A percentile compares a stretch with the other conserved stretches of the same genome.
Conservation (phyloP, 64 coral and sea anemone genomes). For the Stichodactyla mertensii region DNA sequence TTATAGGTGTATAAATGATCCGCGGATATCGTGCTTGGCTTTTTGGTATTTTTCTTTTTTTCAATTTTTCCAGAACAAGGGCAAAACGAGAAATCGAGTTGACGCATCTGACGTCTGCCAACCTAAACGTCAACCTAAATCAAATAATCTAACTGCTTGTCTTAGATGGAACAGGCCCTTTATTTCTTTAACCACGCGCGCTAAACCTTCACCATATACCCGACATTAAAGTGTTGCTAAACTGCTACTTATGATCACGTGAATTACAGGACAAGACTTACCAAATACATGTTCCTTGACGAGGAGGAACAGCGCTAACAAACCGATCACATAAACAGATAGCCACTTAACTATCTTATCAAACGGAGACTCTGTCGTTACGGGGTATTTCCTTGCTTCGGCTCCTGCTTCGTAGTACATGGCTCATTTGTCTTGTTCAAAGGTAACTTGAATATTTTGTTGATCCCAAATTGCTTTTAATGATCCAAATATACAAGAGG, state of each 20-base stretch:
- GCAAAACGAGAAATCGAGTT: too few relatives aligned
- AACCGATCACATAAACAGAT: constrained; percentile 34
- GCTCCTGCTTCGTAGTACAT: neutral
- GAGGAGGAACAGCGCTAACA: constrained; percentile 37
- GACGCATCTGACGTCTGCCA: too few relatives aligned
- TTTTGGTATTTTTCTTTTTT: too few relatives aligned
- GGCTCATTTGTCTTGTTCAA: neutral
- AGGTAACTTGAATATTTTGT: neutral
- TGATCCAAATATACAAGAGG: neutral
- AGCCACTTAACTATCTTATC: constrained; percentile 14
- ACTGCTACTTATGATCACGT: neutral
- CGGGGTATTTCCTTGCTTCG: neutral
- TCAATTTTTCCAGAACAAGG: too few relatives aligned
- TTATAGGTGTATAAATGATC: too few relatives aligned
- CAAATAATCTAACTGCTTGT: too few relatives aligned
- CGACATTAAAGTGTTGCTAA: too few relatives aligned
- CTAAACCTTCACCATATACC: too few relatives aligned
- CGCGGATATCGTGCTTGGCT: too few relatives aligned
- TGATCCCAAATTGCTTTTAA: neutral
- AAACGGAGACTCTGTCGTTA: neutral
- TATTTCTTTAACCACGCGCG: too few relatives aligned
- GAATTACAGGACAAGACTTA: neutral
- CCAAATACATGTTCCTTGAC: constrained; percentile 40
- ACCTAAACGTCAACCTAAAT: too few relatives aligned
- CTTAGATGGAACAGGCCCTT: too few relatives aligned